These are phyloP conservation scores for Rhinopomastus cyanomelas DNA, from an alignment of 2,113 vertebrate genomes.

Conservation along the genomic window DNA sequence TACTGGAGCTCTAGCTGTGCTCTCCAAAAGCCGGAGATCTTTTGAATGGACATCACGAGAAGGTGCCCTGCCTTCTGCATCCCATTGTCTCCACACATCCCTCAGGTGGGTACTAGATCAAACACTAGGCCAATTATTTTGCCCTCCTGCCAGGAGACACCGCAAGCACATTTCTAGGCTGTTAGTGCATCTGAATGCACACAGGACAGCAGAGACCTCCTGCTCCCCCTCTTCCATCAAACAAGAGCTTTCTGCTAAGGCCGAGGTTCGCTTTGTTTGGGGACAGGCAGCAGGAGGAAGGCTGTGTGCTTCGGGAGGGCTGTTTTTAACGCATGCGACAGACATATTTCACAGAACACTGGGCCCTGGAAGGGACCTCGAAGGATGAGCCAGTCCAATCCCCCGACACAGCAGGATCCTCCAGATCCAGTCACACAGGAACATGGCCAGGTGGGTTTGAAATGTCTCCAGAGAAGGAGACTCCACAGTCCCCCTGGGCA, in stretches of 20 bases:
- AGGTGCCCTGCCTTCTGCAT: not conserved
- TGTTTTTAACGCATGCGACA: rapidly evolving
- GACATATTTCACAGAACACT: not conserved
- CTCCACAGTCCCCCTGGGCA: too few relatives aligned
- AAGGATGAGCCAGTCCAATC: too few relatives aligned
- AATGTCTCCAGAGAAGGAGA: too few relatives aligned
- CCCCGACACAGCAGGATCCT: too few relatives aligned
- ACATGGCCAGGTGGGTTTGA: too few relatives aligned
- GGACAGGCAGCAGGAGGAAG: not conserved
- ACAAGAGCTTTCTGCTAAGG: not conserved
- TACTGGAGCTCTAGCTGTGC: not conserved
- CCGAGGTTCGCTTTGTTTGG: not conserved
- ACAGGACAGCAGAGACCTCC: not conserved
- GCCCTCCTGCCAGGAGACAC: not conserved
- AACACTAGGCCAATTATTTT: not conserved
- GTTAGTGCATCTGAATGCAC: not conserved
- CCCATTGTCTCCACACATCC: not conserved
- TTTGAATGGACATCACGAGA: not conserved
- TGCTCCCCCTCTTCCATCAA: not conserved
- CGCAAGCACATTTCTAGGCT: not conserved
- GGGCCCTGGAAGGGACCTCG: too few relatives aligned
- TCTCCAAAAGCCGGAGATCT: not conserved
- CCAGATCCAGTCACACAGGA: too few relatives aligned
- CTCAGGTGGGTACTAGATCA: not conserved
- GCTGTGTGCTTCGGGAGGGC: not conserved